Conservation (phyloP, 2,888 invertebrate species). For the Leucozona laternaria region DNA sequence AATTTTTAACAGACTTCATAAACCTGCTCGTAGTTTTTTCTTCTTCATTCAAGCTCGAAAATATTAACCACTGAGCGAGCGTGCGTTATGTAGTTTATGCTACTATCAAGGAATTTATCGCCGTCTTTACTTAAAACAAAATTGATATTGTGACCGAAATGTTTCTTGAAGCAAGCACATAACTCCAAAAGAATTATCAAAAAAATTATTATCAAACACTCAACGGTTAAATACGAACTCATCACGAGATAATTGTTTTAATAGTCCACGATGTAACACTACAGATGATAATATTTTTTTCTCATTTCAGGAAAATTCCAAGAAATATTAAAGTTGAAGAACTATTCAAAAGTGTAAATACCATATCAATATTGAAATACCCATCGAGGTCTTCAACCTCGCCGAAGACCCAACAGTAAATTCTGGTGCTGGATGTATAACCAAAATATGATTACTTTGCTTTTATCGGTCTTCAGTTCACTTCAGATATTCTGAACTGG, state of each 20-base stretch:
- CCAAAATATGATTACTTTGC: no score
- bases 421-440: no score
- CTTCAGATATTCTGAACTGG: no score
- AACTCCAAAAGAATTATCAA: not conserved
- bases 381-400: no score
- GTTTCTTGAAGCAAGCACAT: slow-evolving; percentile 7
- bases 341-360: no score
- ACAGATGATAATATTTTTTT: not conserved
- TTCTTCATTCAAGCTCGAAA: not conserved
- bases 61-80: not conserved
- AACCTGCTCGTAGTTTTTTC: no score
- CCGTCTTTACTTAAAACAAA: not conserved
- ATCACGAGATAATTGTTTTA: not conserved
- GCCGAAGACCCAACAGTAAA: no score
- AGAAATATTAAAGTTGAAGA: no score
- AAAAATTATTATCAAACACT: slow-evolving; percentile 3
- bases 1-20: no score
- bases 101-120: not conserved
- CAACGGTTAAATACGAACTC: not conserved
- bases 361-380: no score
- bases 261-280: not conserved
- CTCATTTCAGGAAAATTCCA: no score
- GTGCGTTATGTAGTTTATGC: not conserved
- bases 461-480: no score
- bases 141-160: slow-evolving; percentile 15